Percentiles rank a stretch among this genome's conserved stretches.
Conservation (phyloP, 1,140 invertebrate species). For the Heliothis subflexa region DNA sequence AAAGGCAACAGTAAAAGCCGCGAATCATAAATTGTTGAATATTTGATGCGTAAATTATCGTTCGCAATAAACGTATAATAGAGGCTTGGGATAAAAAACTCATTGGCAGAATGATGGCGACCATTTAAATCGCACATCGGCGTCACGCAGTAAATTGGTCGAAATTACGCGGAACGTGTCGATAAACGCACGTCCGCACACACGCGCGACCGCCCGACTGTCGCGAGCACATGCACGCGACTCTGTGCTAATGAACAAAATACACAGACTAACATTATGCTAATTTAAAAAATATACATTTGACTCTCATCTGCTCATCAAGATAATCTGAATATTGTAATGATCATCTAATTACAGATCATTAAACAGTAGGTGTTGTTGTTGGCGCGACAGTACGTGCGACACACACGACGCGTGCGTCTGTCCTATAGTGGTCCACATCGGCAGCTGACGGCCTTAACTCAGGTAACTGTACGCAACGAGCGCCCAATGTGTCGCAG, state of each 20-base stretch:
- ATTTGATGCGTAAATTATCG: neutral
- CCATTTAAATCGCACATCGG: neutral
- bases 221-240: neutral
- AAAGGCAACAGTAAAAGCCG: neutral
- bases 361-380: too few species aligned
- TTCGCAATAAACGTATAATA: neutral
- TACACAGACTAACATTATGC: neutral
- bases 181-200: neutral
- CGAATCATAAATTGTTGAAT: slow-evolving; percentile 12
- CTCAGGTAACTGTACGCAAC: neutral
- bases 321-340: too few species aligned
- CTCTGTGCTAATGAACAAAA: neutral
- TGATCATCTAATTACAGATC: too few species aligned
- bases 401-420: neutral
- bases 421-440: neutral
- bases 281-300: too few species aligned
- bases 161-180: neutral
- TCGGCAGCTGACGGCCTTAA: neutral
- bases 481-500: neutral
- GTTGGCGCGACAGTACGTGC: too few species aligned
- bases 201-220: neutral
- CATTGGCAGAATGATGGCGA: neutral
- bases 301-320: too few species aligned
- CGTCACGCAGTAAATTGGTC: slow-evolving; percentile 2
- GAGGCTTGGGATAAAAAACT: neutral